Evolutionary conservation across 2,797 vertebrate species (phyloP).

Genomic region (Lemur catta): DNA sequence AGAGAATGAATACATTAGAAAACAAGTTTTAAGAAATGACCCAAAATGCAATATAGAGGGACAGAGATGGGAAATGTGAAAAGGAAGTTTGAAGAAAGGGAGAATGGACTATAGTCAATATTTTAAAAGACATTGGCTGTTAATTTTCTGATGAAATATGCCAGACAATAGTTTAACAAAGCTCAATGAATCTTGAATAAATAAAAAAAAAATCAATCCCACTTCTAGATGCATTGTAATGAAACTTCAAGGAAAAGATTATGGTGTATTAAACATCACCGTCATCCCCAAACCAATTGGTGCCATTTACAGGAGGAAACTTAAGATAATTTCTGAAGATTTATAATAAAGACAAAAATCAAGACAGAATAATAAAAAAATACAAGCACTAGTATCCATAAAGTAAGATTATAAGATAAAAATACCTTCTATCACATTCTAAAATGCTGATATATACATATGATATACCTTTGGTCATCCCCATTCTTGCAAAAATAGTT

Average conservation of each 20-base stretch:
- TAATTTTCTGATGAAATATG: neutral
- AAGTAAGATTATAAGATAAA: neutral
- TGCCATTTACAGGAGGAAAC: neutral
- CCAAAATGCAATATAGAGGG: neutral
- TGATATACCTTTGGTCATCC: neutral
- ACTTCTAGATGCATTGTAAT: neutral
- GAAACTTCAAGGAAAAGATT: neutral
- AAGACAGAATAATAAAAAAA: neutral
- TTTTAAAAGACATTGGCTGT: neutral
- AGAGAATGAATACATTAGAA: neutral
- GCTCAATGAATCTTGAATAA: neutral
- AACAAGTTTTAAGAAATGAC: neutral
- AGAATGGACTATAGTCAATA: neutral
- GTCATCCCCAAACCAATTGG: neutral
- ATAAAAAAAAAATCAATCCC: neutral
- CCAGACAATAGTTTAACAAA: neutral
- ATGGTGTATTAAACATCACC: neutral
- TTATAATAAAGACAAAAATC: neutral
- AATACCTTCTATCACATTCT: neutral
- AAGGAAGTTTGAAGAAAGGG: neutral
- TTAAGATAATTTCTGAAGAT: neutral
- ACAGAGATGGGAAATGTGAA: neutral
- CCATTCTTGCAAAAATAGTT: neutral
- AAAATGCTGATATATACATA: neutral
- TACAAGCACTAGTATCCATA: neutral